These are phyloP conservation scores for Pangasius larnaudii DNA, from an alignment of 2,797 vertebrate species.

Conservation along the genomic window DNA sequence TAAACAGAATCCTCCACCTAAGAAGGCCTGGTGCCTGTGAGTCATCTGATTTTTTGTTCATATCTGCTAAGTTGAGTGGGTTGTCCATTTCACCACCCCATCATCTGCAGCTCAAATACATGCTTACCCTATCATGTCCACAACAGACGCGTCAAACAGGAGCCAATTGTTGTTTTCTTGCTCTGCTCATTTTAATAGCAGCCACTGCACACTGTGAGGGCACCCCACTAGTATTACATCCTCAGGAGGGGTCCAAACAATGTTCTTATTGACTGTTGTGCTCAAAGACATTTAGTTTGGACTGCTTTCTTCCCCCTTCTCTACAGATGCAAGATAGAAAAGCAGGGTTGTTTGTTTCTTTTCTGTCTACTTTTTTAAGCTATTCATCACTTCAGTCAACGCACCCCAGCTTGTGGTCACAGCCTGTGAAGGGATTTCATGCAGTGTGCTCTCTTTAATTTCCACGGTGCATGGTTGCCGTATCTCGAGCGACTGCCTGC, in stretches of 20 bases:
- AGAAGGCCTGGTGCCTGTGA: not conserved
- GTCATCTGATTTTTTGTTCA: slow-evolving; percentile 9
- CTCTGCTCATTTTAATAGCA: slow-evolving; percentile 48
- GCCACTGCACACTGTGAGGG: slow-evolving; percentile 51
- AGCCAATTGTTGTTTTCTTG: slow-evolving; percentile 45
- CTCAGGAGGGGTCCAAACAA: slow-evolving; percentile 59
- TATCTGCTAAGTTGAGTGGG: slow-evolving; percentile 17
- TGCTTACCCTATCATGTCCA: slow-evolving; percentile 10
- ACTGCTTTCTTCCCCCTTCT: slow-evolving; percentile 35
- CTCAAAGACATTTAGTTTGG: slow-evolving; percentile 60
- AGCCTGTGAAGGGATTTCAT: slow-evolving; percentile 63
- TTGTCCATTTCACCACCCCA: slow-evolving; percentile 7
- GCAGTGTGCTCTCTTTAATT: slow-evolving; percentile 61
- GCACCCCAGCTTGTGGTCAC: slow-evolving; percentile 54
- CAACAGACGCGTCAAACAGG: slow-evolving; percentile 33
- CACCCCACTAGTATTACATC: slow-evolving; percentile 60
- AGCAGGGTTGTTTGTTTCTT: slow-evolving; percentile 55
- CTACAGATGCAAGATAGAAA: slow-evolving; percentile 53
- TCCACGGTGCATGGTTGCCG: slow-evolving; percentile 57
- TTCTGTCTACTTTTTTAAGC: slow-evolving; percentile 40
- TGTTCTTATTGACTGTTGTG: slow-evolving; percentile 60
- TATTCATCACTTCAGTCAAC: slow-evolving; percentile 55
- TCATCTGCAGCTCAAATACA: slow-evolving; percentile 27
- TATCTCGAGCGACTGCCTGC: slow-evolving; percentile 57
- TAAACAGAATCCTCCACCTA: not conserved